phyloP scores from a whole-genome alignment of 2,797 vertebrate genomes.

The Alcedo atthis region DNA sequence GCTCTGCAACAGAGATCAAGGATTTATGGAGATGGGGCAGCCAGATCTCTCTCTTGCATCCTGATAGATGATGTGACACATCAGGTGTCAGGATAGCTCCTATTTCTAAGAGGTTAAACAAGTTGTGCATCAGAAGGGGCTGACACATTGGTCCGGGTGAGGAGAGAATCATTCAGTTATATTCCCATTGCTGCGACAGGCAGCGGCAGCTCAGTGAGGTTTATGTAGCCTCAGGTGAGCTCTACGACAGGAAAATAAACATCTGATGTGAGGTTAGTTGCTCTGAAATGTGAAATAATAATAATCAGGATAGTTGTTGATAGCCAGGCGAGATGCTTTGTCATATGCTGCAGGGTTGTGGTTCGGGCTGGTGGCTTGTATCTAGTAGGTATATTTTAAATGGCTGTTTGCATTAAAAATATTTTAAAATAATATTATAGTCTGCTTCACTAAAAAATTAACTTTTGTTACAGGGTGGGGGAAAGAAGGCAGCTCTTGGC shows the following conservation, averaged over 20 bases:
- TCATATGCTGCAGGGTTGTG: background rate
- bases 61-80: conserved; percentile 62
- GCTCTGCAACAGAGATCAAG: conserved; percentile 61
- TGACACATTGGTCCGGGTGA: conserved; percentile 52
- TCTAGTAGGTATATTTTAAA: background rate
- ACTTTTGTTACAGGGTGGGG: background rate
- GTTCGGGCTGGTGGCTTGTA: background rate
- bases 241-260: conserved; percentile 37
- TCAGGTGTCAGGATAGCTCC: conserved; percentile 60
- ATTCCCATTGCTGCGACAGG: conserved; percentile 58
- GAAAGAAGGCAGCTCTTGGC: background rate
- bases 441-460: background rate
- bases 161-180: conserved; percentile 55
- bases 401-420: background rate
- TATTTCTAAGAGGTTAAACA: conserved; percentile 65
- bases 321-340: background rate
- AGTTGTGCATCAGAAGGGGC: conserved; percentile 12
- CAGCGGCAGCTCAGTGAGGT: conserved; percentile 21
- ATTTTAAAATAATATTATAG: background rate
- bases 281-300: conserved; percentile 39
- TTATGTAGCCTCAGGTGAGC: conserved; percentile 48
- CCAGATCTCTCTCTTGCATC: conserved; percentile 63
- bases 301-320: background rate
- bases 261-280: conserved; percentile 22
- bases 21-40: conserved; percentile 59